Conservation (phyloP, 2,113 vertebrate genomes). For the Epinephelus fuscoguttatus region DNA sequence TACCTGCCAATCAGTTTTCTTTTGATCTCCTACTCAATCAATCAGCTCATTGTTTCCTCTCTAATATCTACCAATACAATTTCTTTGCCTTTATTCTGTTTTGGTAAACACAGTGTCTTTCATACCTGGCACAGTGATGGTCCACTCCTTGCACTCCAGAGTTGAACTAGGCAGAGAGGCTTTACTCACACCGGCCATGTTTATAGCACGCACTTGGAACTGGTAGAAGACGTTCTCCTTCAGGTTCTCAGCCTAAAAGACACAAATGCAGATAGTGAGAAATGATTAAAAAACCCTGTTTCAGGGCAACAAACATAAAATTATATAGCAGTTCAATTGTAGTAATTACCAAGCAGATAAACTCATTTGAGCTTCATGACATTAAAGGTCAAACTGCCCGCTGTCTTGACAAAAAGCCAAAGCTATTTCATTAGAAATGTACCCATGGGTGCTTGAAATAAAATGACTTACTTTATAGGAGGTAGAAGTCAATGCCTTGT, state of each 20-base stretch:
- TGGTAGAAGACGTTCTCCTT: slow-evolving; percentile 95
- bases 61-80: neutral
- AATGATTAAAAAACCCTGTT: neutral
- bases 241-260: slow-evolving; percentile 89
- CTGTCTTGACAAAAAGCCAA: neutral
- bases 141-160: slow-evolving; percentile 97
- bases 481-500: slow-evolving; percentile 88
- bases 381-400: neutral
- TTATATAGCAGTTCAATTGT: too few relatives aligned
- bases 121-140: slow-evolving; percentile 95
- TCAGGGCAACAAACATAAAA: neutral
- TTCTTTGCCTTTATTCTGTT: neutral
- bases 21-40: neutral
- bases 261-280: slow-evolving; percentile 21
- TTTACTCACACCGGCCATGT: slow-evolving; percentile 91
- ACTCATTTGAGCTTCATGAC: neutral
- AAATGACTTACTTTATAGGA: slow-evolving; percentile 89
- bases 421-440: neutral
- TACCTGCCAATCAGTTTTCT: neutral
- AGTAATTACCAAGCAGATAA: neutral
- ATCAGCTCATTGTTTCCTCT: neutral
- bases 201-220: slow-evolving; percentile 95
- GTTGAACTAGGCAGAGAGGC: slow-evolving; percentile 84
- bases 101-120: neutral
- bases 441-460: neutral